Evolutionary conservation across 2,888 invertebrate species (phyloP).

Genomic region (Ephialtes manifestator): DNA sequence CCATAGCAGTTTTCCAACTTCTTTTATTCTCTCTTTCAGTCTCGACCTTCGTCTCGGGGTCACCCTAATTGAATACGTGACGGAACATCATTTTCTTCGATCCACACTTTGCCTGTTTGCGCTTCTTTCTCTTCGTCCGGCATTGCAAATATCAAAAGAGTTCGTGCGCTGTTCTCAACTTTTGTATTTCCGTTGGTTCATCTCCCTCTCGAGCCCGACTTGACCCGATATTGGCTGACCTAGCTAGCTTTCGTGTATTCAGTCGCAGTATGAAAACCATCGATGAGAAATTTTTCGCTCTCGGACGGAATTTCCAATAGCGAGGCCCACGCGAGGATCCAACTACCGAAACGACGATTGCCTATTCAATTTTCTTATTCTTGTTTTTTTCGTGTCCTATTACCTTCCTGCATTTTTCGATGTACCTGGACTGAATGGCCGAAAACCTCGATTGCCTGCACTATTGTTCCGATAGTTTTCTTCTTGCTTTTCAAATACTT

Average conservation of each 20-base stretch:
- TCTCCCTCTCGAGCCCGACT: not conserved
- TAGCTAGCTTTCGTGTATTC: constrained; percentile 3
- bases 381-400: constrained; percentile 27
- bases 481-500: constrained; percentile 5
- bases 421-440: constrained; percentile 42
- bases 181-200: constrained; percentile 1
- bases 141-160: constrained; percentile 11
- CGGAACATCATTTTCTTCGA: constrained; percentile 76
- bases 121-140: constrained; percentile 45
- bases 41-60: constrained; percentile 64
- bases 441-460: constrained; percentile 23
- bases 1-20: not conserved
- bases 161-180: not conserved
- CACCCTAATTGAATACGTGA: constrained; percentile 82
- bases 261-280: constrained; percentile 11
- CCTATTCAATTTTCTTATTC: constrained; percentile 30
- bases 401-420: constrained; percentile 60
- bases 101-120: constrained; percentile 63
- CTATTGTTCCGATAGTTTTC: constrained; percentile 24
- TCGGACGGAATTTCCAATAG: constrained; percentile 23
- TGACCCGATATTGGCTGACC: constrained; percentile 21
- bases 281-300: constrained; percentile 24
- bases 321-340: not conserved
- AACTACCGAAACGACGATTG: constrained; percentile 26
- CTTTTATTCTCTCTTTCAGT: not conserved